Conservation (phyloP, 2,113 vertebrate genomes). For the Xenotilapia caudafasciata region DNA sequence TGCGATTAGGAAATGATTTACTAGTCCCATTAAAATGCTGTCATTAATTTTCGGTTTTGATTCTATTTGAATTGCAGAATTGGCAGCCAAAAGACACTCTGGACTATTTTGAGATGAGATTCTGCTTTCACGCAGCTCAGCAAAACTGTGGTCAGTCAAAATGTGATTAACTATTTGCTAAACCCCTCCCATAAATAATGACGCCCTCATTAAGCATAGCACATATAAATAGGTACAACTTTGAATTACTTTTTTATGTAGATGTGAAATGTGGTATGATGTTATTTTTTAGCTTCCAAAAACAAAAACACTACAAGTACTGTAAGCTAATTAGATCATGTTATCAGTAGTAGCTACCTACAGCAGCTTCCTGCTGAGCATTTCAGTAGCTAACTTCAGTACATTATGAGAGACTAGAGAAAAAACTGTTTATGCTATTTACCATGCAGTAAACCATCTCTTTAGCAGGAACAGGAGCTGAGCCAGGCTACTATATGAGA, state of each 20-base stretch:
- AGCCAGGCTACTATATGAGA: not conserved
- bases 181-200: not conserved
- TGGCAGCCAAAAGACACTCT: not conserved
- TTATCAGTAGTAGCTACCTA: not conserved
- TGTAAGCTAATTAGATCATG: not conserved
- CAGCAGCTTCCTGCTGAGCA: not conserved
- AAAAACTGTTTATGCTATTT: not conserved
- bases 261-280: not conserved
- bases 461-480: not conserved
- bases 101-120: not conserved
- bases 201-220: not conserved
- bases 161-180: not conserved
- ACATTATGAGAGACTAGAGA: not conserved
- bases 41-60: constrained; percentile 24
- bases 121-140: not conserved
- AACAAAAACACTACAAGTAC: not conserved
- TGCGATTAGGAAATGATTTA: constrained; percentile 23
- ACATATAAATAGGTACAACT: not conserved
- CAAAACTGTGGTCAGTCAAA: not conserved
- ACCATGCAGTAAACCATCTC: not conserved
- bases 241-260: not conserved
- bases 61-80: constrained; percentile 5
- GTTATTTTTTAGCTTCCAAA: not conserved
- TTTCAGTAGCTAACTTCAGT: not conserved
- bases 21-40: constrained; percentile 35